Conservation (phyloP, 2,888 invertebrate genomes). For the Kuschelorhynchus macadamiae region DNA sequence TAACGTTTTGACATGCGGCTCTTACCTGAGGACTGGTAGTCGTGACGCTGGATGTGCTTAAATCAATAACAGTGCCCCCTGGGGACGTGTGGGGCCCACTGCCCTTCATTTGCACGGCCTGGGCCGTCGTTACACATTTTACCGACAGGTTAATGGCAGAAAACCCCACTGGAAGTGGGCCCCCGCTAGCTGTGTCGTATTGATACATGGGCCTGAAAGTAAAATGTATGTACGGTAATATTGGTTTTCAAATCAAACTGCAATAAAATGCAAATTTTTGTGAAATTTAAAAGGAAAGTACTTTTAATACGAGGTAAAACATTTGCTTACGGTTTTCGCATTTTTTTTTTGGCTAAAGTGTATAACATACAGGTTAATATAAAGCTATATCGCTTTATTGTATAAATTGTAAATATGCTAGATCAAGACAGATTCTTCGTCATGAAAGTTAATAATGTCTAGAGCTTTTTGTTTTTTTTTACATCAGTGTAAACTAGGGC, state of each 20-base stretch:
- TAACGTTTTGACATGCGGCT: conserved; percentile 29
- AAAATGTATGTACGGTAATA: background rate
- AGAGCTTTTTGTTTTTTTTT: too few relatives aligned
- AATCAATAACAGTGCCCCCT: conserved; percentile 86
- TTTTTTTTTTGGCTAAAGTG: too few relatives aligned
- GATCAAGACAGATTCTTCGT: too few relatives aligned
- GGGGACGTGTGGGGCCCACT: conserved; percentile 80
- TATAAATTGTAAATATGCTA: too few relatives aligned
- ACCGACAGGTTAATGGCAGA: conserved; percentile 88
- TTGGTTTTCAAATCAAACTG: conserved; percentile 1
- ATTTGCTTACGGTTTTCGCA: too few relatives aligned
- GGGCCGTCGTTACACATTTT: conserved; percentile 84
- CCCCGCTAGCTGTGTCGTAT: conserved; percentile 77
- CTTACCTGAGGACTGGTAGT: conserved; percentile 87
- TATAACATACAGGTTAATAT: too few relatives aligned
- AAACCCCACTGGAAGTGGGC: conserved; percentile 81
- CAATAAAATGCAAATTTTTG: background rate
- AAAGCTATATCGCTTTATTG: too few relatives aligned
- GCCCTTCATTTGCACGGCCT: conserved; percentile 74
- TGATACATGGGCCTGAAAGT: conserved; percentile 83
- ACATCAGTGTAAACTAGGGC: too few relatives aligned
- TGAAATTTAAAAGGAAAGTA: too few relatives aligned
- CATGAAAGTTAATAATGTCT: too few relatives aligned
- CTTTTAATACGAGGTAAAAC: too few relatives aligned
- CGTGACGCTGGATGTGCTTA: conserved; percentile 88